Percentiles rank a stretch among this genome's conserved stretches.
phyloP scores from a whole-genome alignment of 2,113 vertebrate species.

The Apteryx owenii region DNA sequence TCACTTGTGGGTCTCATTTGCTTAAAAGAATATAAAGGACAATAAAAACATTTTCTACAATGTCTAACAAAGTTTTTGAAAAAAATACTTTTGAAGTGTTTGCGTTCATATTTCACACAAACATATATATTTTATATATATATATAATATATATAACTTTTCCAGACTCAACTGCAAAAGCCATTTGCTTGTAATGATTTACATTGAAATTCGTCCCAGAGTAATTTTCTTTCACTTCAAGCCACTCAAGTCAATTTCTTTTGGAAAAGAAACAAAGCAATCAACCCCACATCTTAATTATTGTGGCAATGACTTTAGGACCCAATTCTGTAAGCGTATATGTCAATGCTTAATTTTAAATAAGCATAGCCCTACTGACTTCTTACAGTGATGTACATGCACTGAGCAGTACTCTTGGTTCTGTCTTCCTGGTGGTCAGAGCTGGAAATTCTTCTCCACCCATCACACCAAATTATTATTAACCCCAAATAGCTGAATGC shows the following conservation, averaged over 20 bases:
- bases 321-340: not conserved
- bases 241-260: not conserved
- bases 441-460: not conserved
- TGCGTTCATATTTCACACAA: not conserved
- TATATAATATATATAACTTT: not conserved
- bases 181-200: not conserved
- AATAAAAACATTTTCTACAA: not conserved
- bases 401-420: not conserved
- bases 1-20: fast-evolving
- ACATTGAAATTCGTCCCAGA: not conserved
- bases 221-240: not conserved
- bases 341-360: not conserved
- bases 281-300: not conserved
- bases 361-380: not conserved
- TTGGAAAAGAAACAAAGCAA: not conserved
- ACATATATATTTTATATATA: not conserved
- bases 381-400: not conserved
- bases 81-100: not conserved
- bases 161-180: not conserved
- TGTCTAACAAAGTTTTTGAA: not conserved
- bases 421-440: not conserved
- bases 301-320: not conserved
- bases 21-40: not conserved
- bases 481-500: not conserved
- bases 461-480: not conserved